Evolutionary conservation across 1,140 invertebrate genomes (phyloP), one percentile per base, ranked within the genome.

Genomic region (Trachelipus rathkii): DNA sequence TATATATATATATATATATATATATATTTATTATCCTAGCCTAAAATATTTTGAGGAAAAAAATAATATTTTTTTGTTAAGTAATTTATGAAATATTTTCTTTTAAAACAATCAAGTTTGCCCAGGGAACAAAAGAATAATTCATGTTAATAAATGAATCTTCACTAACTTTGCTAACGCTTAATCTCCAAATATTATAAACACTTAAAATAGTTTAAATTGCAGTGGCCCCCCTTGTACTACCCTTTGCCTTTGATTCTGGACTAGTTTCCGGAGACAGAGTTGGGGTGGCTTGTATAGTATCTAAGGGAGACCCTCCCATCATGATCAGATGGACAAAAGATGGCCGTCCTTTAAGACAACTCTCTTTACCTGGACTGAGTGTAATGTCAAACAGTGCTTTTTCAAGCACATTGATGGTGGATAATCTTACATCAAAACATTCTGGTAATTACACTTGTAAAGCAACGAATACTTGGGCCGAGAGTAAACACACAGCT

Each of bases 301-400:
- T 93, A 78, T 90, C 90, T 75, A 91, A 92, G 83, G 92, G 92
- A 72, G 91, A 93, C 85, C 86, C 89, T 60, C 92, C 92, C 11
- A 84, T 94, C 80, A 89, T 89, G 44, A 91, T 93, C 78, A 87
- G 87, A 8, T 94, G 92, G 92, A 88, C 89, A 74, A 93, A 93
- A 86, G 91, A 93, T 82, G 89, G 89, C 71, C 87, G 88, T 8
- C 86, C 88, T 43, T 86, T 93, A 45, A 43, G 76, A 73, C 60
- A 79, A 44, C 66, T 75, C n/a, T 44, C 23, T 44, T 53, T 75
- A 11, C 66, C 73, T 33, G 60, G 69, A 60, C 24, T 75, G 24
- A 75, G 44, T 75, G 43, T 75, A 68, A 75, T 68, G 21, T 60
- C 66, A 43, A 75, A 67, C 66, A 75, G 33, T 44, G 73, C 53